Evolutionary conservation across 1,140 invertebrate genomes (phyloP).

Genomic region (Drosophila orena): DNA sequence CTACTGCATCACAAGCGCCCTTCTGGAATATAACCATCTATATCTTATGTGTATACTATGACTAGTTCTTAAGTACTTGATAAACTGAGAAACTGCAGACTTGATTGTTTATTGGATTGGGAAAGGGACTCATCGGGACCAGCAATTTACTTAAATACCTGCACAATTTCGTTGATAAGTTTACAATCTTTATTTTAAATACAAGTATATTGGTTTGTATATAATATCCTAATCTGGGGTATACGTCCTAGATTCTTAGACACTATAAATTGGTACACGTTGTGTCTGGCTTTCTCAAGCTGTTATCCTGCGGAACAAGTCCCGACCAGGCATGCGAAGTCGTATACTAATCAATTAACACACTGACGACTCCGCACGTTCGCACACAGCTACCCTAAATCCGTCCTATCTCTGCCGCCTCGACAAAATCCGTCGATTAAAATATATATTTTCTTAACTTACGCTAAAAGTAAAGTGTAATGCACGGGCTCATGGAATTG

Average conservation of each 20-base stretch:
- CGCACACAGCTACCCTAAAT: no score
- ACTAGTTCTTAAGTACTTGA: conserved; percentile 22
- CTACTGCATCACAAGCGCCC: conserved; percentile 42
- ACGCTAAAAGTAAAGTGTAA: conserved; percentile 10
- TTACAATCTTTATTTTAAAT: conserved; percentile 42
- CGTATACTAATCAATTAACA: background rate
- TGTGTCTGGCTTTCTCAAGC: background rate
- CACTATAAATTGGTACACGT: conserved; percentile 19
- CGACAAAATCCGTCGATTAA: background rate
- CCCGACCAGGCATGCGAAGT: background rate
- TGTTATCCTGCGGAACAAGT: background rate
- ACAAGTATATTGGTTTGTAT: conserved; percentile 40
- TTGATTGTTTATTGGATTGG: background rate
- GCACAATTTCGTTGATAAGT: background rate
- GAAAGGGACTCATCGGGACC: no score
- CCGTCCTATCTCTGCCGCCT: background rate
- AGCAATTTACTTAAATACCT: background rate
- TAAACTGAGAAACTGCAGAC: conserved; percentile 34
- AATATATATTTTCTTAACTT: conserved; percentile 11
- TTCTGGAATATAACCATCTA: conserved; percentile 4
- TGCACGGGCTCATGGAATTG: conserved; percentile 8
- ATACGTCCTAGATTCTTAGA: conserved; percentile 18
- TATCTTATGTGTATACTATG: conserved; percentile 18
- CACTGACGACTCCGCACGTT: background rate
- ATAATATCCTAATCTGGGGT: conserved; percentile 47